Percentiles rank a stretch among this genome's conserved stretches.
Conservation (phyloP, 2,797 vertebrate species). For the Tokudaia tokunoshimensis region DNA sequence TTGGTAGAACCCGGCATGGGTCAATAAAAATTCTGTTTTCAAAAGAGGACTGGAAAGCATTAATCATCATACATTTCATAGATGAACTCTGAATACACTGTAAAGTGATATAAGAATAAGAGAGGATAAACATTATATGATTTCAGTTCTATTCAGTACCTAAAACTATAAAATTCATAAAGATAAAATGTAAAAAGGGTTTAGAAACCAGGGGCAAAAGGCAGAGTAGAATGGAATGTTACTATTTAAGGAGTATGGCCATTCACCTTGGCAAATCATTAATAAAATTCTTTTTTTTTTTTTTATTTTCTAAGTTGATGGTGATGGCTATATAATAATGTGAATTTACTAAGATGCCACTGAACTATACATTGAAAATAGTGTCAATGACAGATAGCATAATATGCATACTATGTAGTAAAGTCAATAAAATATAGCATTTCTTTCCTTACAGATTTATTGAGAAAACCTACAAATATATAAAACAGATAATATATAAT, state of each 20-base stretch:
- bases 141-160: background rate
- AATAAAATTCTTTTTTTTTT: background rate
- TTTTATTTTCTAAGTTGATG: background rate
- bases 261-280: background rate
- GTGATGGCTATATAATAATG: background rate
- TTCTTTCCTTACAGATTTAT: background rate
- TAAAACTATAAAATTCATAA: conserved; percentile 16
- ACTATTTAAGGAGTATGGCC: background rate
- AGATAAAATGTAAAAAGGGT: background rate
- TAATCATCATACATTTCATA: background rate
- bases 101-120: background rate
- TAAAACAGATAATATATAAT: conserved; percentile 82
- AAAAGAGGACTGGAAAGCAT: background rate
- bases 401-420: background rate
- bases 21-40: background rate
- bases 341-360: background rate
- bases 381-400: background rate
- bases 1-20: background rate
- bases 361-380: background rate
- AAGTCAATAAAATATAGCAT: conserved; percentile 17
- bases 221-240: background rate
- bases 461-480: conserved; percentile 45
- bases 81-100: background rate
- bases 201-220: background rate
- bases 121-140: background rate